Evolutionary conservation across 2,113 vertebrate species (phyloP).

Genomic region (Psilopsiagon aurifrons): DNA sequence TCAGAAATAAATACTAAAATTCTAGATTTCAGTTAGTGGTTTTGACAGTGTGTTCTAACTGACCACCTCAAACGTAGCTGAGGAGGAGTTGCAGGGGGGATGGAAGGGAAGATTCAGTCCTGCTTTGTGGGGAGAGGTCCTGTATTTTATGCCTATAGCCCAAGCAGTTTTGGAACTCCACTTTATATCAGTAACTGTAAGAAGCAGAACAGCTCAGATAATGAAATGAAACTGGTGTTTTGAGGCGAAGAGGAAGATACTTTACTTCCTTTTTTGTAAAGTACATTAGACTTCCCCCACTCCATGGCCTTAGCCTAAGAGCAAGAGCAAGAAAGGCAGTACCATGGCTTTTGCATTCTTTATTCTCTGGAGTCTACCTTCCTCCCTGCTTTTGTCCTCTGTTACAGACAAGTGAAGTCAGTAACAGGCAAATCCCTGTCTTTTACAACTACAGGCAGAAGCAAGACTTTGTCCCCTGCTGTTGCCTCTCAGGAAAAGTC

Average conservation of each 20-base stretch:
- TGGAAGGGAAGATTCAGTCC: not conserved
- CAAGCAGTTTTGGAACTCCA: not conserved
- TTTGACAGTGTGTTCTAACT: not conserved
- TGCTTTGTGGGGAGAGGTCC: not conserved
- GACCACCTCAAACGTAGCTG: not conserved
- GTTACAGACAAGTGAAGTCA: not conserved
- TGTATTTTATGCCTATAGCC: not conserved
- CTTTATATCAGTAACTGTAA: not conserved
- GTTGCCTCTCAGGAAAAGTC: not conserved
- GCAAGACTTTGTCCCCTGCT: not conserved
- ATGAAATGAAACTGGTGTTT: not conserved
- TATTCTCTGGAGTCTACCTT: not conserved
- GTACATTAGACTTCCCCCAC: not conserved
- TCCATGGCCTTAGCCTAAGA: not conserved
- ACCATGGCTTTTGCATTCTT: not conserved
- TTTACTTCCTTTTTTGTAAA: not conserved
- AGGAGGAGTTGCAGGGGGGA: not conserved
- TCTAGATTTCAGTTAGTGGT: not conserved
- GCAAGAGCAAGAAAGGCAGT: not conserved
- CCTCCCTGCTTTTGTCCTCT: not conserved
- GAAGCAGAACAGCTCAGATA: not conserved
- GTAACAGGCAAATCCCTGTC: not conserved
- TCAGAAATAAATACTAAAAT: not conserved
- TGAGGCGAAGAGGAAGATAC: not conserved
- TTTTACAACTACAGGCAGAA: not conserved